Evolutionary conservation across 2,113 vertebrate genomes (phyloP).

Genomic region (Eublepharis macularius): DNA sequence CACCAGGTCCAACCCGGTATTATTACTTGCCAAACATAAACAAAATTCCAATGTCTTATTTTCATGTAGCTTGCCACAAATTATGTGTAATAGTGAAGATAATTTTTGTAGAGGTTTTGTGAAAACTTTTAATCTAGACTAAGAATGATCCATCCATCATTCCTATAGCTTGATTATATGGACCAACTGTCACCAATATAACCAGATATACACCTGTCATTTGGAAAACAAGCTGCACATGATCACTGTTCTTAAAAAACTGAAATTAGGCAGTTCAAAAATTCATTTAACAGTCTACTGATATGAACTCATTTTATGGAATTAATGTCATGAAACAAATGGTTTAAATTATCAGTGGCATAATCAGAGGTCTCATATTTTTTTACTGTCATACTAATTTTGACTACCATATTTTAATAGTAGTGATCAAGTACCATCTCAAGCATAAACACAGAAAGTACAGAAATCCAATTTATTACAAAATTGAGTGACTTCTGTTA

Average conservation of each 20-base stretch:
- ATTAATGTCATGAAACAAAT: background rate
- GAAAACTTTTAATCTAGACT: background rate
- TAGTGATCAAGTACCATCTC: background rate
- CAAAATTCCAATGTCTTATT: too few species aligned
- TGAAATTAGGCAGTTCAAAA: background rate
- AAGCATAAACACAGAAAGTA: background rate
- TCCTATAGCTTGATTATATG: background rate
- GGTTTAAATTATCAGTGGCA: background rate
- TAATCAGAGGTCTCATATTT: background rate
- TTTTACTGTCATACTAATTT: background rate
- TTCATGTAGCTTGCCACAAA: too few species aligned
- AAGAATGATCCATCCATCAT: background rate
- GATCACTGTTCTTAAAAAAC: background rate
- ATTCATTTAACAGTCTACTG: background rate
- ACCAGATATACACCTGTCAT: background rate
- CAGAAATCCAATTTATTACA: too few species aligned
- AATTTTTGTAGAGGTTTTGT: too few species aligned
- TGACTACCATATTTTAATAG: background rate
- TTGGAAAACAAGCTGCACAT: background rate
- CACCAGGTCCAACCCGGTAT: too few species aligned
- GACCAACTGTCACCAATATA: background rate
- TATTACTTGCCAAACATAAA: too few species aligned
- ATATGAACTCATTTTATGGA: background rate
- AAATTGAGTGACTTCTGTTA: too few species aligned
- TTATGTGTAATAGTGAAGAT: too few species aligned